Percentiles rank a stretch among this genome's conserved stretches.
Evolutionary conservation across 2,888 invertebrate genomes (phyloP).

Genomic region (Entomobrya proxima): DNA sequence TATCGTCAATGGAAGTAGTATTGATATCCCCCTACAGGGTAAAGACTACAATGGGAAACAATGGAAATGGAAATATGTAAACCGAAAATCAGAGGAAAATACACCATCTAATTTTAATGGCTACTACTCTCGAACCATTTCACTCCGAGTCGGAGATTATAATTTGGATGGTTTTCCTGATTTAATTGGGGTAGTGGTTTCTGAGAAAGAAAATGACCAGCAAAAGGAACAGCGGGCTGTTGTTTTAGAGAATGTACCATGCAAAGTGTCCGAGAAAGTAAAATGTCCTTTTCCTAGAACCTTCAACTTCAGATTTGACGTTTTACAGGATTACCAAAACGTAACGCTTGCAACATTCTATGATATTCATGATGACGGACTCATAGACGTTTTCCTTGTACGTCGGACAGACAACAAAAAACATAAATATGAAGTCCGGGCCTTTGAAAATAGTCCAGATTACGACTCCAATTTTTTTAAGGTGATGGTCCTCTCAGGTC

Average conservation of each 20-base stretch:
- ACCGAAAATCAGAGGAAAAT: conserved; percentile 77
- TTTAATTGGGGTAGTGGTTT: conserved; percentile 84
- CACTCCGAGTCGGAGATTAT: conserved; percentile 92
- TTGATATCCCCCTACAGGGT: conserved; percentile 19
- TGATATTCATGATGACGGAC: conserved; percentile 95
- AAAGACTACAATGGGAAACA: conserved; percentile 76
- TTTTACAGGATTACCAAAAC: conserved; percentile 84
- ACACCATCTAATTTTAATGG: conserved; percentile 72
- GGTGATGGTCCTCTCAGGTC: conserved; percentile 92
- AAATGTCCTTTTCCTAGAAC: conserved; percentile 84
- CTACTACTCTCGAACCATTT: conserved; percentile 85
- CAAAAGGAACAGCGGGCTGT: conserved; percentile 81
- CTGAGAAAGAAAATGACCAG: conserved; percentile 72
- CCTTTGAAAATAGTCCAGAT: conserved; percentile 91
- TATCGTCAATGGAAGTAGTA: conserved; percentile 38
- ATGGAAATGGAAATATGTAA: conserved; percentile 83
- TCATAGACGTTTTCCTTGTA: conserved; percentile 90
- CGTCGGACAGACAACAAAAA: conserved; percentile 77
- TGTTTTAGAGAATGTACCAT: conserved; percentile 87
- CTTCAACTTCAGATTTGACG: conserved; percentile 87
- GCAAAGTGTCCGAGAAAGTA: conserved; percentile 78
- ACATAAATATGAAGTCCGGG: conserved; percentile 82
- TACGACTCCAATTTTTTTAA: conserved; percentile 98
- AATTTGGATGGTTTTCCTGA: conserved; percentile 98
- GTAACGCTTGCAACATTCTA: conserved; percentile 92